phyloP scores from a whole-genome alignment of 2,888 invertebrate genomes.

The Aphodius sticticus region DNA sequence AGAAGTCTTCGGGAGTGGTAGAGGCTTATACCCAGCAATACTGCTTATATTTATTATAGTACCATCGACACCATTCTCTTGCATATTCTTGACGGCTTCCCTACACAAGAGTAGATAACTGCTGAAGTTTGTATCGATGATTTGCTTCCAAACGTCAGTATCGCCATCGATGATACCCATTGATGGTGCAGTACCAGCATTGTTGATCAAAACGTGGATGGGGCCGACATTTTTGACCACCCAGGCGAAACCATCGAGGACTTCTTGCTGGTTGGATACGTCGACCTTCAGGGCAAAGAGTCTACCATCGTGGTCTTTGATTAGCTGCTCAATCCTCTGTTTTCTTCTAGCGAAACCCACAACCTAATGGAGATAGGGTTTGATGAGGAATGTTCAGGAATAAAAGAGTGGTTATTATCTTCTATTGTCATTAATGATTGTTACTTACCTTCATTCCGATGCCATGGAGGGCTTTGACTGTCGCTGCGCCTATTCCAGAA shows the following conservation, averaged over 20 bases:
- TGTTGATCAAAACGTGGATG: constrained; percentile 23
- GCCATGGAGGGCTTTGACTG: constrained; percentile 9
- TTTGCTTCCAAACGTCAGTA: constrained; percentile 19
- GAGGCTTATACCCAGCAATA: constrained; percentile 15
- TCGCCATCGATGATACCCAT: constrained; percentile 24
- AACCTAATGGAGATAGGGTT: neutral
- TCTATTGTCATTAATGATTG: neutral
- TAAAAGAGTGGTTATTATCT: no score
- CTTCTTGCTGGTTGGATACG: constrained; percentile 28
- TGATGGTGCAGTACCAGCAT: constrained; percentile 16
- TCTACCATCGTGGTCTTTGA: constrained; percentile 11
- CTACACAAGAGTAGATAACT: constrained; percentile 11
- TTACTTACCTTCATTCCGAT: constrained; percentile 17
- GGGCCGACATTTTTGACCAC: constrained; percentile 21
- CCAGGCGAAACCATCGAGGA: constrained; percentile 19
- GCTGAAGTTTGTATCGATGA: constrained; percentile 32
- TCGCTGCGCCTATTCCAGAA: constrained; percentile 15
- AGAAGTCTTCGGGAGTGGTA: neutral
- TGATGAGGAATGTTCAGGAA: no score
- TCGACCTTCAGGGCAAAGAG: constrained; percentile 26
- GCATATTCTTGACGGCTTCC: constrained; percentile 30
- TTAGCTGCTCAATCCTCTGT: constrained; percentile 8
- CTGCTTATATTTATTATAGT: constrained; percentile 33
- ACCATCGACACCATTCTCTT: constrained; percentile 22
- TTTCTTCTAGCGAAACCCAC: constrained; percentile 26